These are phyloP conservation scores for Neomorphus geoffroyi DNA, from an alignment of 2,797 vertebrate species.

Conservation along the genomic window DNA sequence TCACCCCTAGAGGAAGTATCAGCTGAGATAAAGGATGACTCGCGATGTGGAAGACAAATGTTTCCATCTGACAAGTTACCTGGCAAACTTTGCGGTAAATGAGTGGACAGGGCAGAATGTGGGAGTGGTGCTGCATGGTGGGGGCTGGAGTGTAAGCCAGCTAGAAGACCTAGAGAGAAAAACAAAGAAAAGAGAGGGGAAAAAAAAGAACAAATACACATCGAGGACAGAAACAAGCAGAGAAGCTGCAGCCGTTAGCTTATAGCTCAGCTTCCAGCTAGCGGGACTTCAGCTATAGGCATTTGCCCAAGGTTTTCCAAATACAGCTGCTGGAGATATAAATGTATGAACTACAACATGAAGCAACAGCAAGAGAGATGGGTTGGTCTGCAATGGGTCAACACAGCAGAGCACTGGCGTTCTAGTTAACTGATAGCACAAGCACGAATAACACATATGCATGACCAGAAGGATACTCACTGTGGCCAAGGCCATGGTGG, in stretches of 20 bases:
- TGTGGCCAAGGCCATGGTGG: constrained; percentile 82
- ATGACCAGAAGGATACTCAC: constrained; percentile 70
- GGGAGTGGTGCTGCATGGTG: constrained; percentile 78
- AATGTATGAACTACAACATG: not conserved
- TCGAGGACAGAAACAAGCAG: constrained; percentile 49
- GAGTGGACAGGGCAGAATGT: constrained; percentile 79
- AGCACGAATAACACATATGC: not conserved
- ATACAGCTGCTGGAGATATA: not conserved
- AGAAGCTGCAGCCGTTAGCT: constrained; percentile 23
- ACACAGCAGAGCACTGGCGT: not conserved
- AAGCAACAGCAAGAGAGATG: constrained; percentile 9
- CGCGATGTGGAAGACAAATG: not conserved
- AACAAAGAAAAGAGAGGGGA: constrained; percentile 57
- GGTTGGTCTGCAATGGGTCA: not conserved
- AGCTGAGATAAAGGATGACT: not conserved
- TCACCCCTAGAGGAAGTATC: not conserved
- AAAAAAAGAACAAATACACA: constrained; percentile 64
- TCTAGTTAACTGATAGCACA: not conserved
- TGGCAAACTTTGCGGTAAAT: constrained; percentile 81
- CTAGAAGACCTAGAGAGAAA: constrained; percentile 83
- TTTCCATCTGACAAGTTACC: constrained; percentile 74
- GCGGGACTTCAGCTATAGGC: not conserved
- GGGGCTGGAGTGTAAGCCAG: constrained; percentile 81
- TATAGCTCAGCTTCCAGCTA: not conserved
- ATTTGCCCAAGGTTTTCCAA: not conserved